Conservation (phyloP, 2,113 vertebrate species). For the Oryzias curvinotus region DNA sequence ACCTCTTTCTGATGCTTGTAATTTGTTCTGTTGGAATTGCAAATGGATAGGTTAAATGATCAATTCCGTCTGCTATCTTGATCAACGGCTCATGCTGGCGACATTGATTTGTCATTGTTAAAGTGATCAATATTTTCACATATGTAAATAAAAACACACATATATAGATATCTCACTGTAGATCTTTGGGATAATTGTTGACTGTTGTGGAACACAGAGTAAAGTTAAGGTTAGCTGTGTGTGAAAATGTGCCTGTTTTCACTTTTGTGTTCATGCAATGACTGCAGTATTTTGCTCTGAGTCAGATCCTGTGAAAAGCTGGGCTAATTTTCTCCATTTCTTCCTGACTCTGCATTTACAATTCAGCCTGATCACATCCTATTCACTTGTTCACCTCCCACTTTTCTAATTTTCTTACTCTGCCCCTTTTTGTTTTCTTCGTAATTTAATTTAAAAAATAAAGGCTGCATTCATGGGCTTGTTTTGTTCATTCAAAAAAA, state of each 20-base stretch:
- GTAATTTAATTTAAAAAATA: background rate
- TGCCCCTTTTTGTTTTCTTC: background rate
- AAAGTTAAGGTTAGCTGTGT: background rate
- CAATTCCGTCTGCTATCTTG: background rate
- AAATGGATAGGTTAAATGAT: slow-evolving; percentile 19
- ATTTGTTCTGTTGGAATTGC: slow-evolving; percentile 2
- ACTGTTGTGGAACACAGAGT: too few species aligned
- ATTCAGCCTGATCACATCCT: slow-evolving; percentile 62
- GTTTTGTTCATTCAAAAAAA: too few species aligned
- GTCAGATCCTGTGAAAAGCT: slow-evolving; percentile 59
- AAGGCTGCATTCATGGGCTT: too few species aligned
- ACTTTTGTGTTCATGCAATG: slow-evolving; percentile 28
- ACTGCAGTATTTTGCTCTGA: slow-evolving; percentile 53
- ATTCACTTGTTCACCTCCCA: slow-evolving; percentile 38
- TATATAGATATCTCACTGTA: too few species aligned
- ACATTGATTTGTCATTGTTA: slow-evolving; percentile 7
- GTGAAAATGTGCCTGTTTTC: background rate
- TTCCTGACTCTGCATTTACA: slow-evolving; percentile 58
- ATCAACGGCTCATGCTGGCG: background rate
- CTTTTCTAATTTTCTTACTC: slow-evolving; percentile 49
- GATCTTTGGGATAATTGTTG: too few species aligned
- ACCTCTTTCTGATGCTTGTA: background rate
- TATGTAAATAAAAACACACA: too few species aligned
- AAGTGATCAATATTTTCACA: background rate
- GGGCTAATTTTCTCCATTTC: slow-evolving; percentile 56